Evolutionary conservation across 1,140 invertebrate species (phyloP), one percentile per base, ranked within the genome.

Genomic region (Nephila pilipes): DNA sequence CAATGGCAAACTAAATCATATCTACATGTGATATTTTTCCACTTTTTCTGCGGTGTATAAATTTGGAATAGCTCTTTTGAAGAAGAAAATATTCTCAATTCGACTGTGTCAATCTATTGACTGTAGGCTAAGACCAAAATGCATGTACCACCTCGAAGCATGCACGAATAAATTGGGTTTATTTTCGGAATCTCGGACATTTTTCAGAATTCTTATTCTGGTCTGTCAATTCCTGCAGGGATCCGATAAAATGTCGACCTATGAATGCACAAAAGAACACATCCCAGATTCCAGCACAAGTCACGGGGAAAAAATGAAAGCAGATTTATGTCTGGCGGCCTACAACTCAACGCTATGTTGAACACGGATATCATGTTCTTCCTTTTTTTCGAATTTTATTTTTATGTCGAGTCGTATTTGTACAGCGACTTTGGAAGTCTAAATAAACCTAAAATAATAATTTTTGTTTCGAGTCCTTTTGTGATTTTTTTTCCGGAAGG

Each of bases 91-190:
- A 75, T 75, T 75, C 69, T 75, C 29, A 75, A 75, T 75, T 75
- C 69, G 29, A 32, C 29, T 36, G 69, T 36, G 69, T 75, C 69
- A 75, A 75, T 75, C 29, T 36, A 36, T 75, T 36, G 69, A 75
- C 69, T 75, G 69, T 75, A 75, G 29, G 29, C 29, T 36, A 20
- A 75, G 32, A 75, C 69, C 25, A 75, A 29, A 75, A 75, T 32
- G 25, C 65, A 32, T 32, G 29, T 36, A 29, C 65, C 69, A 32
- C 25, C 22, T 22, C 10, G 29, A 75, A 14, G 25, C 29, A 75
- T 32, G 32, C 32, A 75, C 25, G 69, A 75, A 75, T 75, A 75
- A 75, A 75, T 75, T 75, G 69, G 69, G 32, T 75, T 75, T 75
- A 75, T 75, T 75, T 75, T 75, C 65, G 4, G 65, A 75, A 75